Base-by-base conservation (phyloP, 2,797 vertebrate genomes). In the Merluccius polli region DNA sequence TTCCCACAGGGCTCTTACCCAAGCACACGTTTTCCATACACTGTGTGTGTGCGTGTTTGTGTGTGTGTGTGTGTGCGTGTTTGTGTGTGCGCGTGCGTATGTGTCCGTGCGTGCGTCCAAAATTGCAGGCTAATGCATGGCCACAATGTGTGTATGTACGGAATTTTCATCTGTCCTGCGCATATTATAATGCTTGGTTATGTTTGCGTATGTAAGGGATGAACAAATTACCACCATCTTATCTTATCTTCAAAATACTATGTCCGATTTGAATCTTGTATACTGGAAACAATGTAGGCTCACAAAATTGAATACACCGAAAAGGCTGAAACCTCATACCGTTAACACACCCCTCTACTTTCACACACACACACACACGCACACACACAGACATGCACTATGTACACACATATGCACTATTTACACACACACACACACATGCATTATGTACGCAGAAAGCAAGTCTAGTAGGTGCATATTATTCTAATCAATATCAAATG, bases 31-130 rank as follows among this genome's bases (percentile, higher is more conserved):
- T 15, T 38, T 29, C 32, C 44, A 15, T 16, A 38, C 32, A 10
- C 2, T 67, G 12, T 74, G 30, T 73, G 72, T 73, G 24, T 52
- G 71, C 29, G 35, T 44, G 36, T 41, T 24, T 72, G 72, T 73
- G 29, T 32, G 41, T 73, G 72, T 59, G 72, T 73, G 72, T 73
- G 41, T 52, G 36, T 72, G 70, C 41, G 36, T 72, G 35, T 41
- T n/a, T 72, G 70, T 67, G 72, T 73, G 32, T 67, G 21, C 38
- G 21, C 29, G 33, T 69, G 35, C 30, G 70, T 63, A 41, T 73
- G 27, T 65, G n/a, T n/a, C n/a, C 35, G 12, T 41, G 38, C 52
- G 38, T 52, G 38, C 48, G 5, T 59, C 21, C 52, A 59, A 24
- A 59, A 48, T 48, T 48, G 44, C 52, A 59, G 52, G 52, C 52